Conservation (phyloP, 2,797 vertebrate genomes). For the Nannoperca australis region DNA sequence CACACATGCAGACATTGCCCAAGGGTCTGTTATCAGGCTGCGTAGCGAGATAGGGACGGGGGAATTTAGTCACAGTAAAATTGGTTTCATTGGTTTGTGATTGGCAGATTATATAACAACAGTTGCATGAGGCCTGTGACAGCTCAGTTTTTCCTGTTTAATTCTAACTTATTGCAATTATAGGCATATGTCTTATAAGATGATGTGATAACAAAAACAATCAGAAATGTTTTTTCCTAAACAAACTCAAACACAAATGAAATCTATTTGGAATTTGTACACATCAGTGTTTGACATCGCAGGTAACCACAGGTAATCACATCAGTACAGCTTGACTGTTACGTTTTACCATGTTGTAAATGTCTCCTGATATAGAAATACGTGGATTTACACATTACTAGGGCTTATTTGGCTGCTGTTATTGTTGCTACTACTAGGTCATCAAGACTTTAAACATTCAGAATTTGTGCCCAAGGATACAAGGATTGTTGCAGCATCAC, state of each 20-base stretch:
- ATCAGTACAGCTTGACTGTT: not conserved
- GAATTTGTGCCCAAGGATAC: not conserved
- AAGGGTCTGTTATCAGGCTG: constrained; percentile 73
- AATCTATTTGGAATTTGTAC: not conserved
- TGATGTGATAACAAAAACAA: constrained; percentile 15
- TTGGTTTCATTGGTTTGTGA: constrained; percentile 67
- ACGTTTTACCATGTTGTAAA: not conserved
- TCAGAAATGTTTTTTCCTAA: not conserved
- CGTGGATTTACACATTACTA: not conserved
- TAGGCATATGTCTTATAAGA: constrained; percentile 22
- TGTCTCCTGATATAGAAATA: not conserved
- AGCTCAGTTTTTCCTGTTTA: constrained; percentile 26
- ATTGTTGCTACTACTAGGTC: not conserved
- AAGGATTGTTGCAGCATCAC: constrained; percentile 1
- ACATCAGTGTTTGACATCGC: not conserved
- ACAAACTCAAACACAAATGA: not conserved
- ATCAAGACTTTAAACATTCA: constrained; percentile 20
- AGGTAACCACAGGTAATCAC: constrained; percentile 19
- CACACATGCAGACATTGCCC: constrained; percentile 51
- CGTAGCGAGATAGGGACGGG: constrained; percentile 45
- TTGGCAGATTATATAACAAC: constrained; percentile 73
- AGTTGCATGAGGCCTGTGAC: constrained; percentile 54
- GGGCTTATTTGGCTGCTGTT: not conserved
- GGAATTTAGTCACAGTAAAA: constrained; percentile 68
- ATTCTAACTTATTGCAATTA: constrained; percentile 21